phyloP scores from a whole-genome alignment of 2,797 vertebrate genomes.

The Manis javanica region DNA sequence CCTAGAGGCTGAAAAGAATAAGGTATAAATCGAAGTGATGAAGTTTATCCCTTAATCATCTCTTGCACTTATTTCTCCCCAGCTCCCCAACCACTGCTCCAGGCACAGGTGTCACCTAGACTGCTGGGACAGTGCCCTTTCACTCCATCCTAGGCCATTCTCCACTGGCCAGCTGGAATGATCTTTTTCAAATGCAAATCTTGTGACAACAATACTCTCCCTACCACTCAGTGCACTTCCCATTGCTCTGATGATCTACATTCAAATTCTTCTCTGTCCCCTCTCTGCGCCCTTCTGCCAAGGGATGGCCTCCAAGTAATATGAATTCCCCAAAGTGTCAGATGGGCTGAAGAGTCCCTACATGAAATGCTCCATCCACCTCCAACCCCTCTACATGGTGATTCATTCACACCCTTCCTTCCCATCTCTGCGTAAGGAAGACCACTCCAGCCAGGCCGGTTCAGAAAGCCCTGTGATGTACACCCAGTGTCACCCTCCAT shows the following conservation, averaged over 20 bases:
- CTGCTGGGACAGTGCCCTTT: not conserved
- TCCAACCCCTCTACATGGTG: too few relatives aligned
- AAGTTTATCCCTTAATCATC: not conserved
- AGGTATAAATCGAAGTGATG: not conserved
- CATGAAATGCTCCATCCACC: not conserved
- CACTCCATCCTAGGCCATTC: not conserved
- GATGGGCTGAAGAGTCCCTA: not conserved
- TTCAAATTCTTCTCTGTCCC: not conserved
- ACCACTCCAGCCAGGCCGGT: not conserved
- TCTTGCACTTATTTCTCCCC: not conserved
- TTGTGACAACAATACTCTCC: not conserved
- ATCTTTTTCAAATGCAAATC: not conserved
- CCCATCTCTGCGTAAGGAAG: not conserved
- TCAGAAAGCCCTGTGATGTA: not conserved
- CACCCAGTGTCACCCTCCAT: not conserved
- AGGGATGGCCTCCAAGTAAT: not conserved
- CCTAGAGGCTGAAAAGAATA: not conserved
- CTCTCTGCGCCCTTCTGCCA: not conserved
- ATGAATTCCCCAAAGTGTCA: not conserved
- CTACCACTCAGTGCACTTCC: not conserved
- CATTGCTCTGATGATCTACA: not conserved
- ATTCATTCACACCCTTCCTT: not conserved
- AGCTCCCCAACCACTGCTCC: not conserved
- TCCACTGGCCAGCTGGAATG: not conserved
- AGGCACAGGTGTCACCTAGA: not conserved